Conservation (phyloP, 1,140 invertebrate species). For the Drosophila carrolli region DNA sequence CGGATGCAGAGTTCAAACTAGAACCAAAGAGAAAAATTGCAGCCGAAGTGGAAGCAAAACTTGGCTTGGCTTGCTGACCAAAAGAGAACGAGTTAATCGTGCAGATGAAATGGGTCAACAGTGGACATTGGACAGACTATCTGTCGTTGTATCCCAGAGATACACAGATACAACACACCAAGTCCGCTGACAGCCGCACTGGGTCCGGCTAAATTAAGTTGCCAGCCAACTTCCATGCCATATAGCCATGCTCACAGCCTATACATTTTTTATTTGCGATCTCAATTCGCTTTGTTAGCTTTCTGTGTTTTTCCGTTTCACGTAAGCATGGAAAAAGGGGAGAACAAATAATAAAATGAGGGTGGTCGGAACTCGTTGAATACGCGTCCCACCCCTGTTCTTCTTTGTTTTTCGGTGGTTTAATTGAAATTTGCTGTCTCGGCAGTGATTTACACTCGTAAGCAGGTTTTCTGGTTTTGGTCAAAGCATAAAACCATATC, state of each 20-base stretch:
- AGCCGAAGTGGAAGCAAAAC: conserved; percentile 17
- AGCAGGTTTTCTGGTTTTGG: conserved; percentile 44
- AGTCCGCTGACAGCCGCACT: conserved; percentile 20
- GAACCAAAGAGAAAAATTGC: conserved; percentile 17
- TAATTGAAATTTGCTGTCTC: conserved; percentile 46
- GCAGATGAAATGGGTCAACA: conserved; percentile 70
- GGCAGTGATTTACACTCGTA: conserved; percentile 23
- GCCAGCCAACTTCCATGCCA: conserved; percentile 23
- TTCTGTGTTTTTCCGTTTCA: conserved; percentile 16
- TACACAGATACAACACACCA: conserved; percentile 24
- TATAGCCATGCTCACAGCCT: conserved; percentile 1
- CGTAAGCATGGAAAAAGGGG: conserved; percentile 1
- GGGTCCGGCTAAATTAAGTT: conserved; percentile 49
- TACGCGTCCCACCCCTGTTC: conserved; percentile 3
- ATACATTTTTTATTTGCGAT: conserved; percentile 40
- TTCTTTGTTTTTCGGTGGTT: conserved; percentile 29
- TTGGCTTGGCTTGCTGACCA: conserved; percentile 27
- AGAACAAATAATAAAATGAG: conserved; percentile 18
- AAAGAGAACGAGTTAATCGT: conserved; percentile 59
- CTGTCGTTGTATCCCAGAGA: conserved; percentile 17
- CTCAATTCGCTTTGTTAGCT: conserved; percentile 50
- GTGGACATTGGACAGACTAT: conserved; percentile 17
- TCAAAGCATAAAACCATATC: conserved; percentile 60
- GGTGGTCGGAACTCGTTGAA: conserved; percentile 25
- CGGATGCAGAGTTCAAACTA: conserved; percentile 30